These are phyloP conservation scores for Pachypanchax playfairii DNA, from an alignment of 2,113 vertebrate species.

Conservation along the genomic window DNA sequence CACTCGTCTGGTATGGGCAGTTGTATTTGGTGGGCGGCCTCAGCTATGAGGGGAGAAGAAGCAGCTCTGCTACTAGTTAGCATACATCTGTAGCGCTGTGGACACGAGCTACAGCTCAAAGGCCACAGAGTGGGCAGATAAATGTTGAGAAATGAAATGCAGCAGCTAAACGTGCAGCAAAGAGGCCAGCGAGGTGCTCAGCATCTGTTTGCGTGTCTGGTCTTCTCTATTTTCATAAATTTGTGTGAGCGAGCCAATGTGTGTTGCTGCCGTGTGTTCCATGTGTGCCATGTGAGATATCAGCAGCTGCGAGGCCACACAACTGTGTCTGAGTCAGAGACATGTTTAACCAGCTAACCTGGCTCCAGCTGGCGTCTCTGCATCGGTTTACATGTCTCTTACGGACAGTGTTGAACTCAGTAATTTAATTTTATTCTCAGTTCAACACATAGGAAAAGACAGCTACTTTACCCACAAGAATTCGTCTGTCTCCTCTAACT, in stretches of 20 bases:
- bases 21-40: slow-evolving; percentile 62
- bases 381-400: slow-evolving; percentile 47
- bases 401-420: slow-evolving; percentile 44
- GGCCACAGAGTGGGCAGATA: slow-evolving; percentile 56
- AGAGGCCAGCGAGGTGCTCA: slow-evolving; percentile 25
- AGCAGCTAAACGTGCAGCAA: slow-evolving; percentile 39
- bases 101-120: slow-evolving; percentile 50
- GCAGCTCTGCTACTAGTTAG: slow-evolving; percentile 73
- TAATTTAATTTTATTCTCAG: slow-evolving; percentile 49
- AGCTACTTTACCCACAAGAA: slow-evolving; percentile 60
- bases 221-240: slow-evolving; percentile 53
- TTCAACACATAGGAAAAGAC: slow-evolving; percentile 51
- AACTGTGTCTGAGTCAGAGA: too few relatives aligned
- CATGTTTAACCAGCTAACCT: slow-evolving; percentile 39
- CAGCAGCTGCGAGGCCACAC: slow-evolving; percentile 38
- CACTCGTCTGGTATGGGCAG: slow-evolving; percentile 75
- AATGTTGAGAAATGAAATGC: slow-evolving; percentile 70
- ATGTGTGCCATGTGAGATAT: slow-evolving; percentile 59
- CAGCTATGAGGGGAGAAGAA: slow-evolving; percentile 31
- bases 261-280: slow-evolving; percentile 69
- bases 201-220: slow-evolving; percentile 71
- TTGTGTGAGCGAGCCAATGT: slow-evolving; percentile 47
- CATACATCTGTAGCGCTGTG: slow-evolving; percentile 66
- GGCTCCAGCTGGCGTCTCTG: slow-evolving; percentile 25
- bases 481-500: slow-evolving; percentile 35